These are phyloP conservation scores for Sclerurus mexicanus DNA, from an alignment of 2,113 vertebrate genomes.

Conservation along the genomic window DNA sequence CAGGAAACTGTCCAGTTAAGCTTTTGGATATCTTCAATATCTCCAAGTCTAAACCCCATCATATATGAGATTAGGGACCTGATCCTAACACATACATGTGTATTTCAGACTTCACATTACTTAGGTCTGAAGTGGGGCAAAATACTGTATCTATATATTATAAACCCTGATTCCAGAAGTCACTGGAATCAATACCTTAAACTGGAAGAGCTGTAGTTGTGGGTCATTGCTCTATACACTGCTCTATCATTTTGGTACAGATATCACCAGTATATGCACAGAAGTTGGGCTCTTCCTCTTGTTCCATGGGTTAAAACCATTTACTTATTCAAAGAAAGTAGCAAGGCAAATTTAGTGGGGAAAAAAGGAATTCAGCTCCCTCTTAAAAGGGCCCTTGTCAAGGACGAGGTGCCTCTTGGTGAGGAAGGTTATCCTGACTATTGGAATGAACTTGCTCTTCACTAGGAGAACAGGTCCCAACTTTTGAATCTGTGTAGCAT, in stretches of 20 bases:
- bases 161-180: neutral
- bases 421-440: neutral
- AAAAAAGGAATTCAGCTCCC: neutral
- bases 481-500: fast-evolving
- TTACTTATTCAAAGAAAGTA: neutral
- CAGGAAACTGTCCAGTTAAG: neutral
- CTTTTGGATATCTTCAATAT: neutral
- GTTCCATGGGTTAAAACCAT: neutral
- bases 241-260: neutral
- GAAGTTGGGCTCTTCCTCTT: neutral
- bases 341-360: neutral
- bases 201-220: neutral
- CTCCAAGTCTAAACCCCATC: neutral
- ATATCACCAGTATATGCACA: neutral
- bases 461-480: neutral
- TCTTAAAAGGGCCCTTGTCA: neutral
- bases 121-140: neutral
- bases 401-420: neutral
- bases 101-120: neutral
- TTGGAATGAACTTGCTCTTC: neutral
- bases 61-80: neutral
- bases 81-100: neutral
- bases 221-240: neutral
- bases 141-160: neutral
- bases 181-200: neutral